Evolutionary conservation across 2,113 vertebrate genomes (phyloP).

Genomic region (Syngnathus typhle): DNA sequence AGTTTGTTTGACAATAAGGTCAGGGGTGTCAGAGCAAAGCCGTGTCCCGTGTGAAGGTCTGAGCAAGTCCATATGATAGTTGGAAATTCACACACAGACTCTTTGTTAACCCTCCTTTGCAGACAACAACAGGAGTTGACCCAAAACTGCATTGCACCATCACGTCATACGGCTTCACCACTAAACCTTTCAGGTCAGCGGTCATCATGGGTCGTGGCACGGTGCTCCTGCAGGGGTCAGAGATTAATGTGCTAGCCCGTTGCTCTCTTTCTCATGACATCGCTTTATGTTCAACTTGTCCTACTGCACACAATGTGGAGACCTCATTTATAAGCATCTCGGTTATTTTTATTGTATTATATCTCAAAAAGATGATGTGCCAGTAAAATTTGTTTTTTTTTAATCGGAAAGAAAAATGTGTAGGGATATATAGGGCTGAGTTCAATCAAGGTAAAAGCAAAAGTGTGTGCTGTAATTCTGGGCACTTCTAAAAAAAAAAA

Average conservation of each 20-base stretch:
- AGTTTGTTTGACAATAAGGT: slow-evolving; percentile 37
- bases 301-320: neutral
- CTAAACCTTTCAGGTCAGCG: slow-evolving; percentile 19
- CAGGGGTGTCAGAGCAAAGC: slow-evolving; percentile 34
- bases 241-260: slow-evolving; percentile 38
- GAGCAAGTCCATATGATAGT: slow-evolving; percentile 21
- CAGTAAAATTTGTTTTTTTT: no score
- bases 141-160: slow-evolving; percentile 42
- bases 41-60: slow-evolving; percentile 34
- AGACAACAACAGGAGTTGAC: slow-evolving; percentile 53
- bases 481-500: no score
- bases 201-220: slow-evolving; percentile 41
- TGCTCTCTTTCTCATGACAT: slow-evolving; percentile 49
- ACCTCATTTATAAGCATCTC: neutral
- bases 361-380: no score
- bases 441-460: no score
- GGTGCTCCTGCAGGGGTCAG: slow-evolving; percentile 34
- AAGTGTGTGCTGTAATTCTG: no score
- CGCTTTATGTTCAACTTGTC: neutral
- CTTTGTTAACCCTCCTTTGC: slow-evolving; percentile 31
- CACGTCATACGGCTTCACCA: slow-evolving; percentile 23
- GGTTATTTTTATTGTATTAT: neutral
- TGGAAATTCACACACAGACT: slow-evolving; percentile 10
- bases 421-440: no score
- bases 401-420: neutral